Percentiles rank a stretch among this genome's conserved stretches.
Conservation (phyloP, 1,140 invertebrate species). For the Drosophila nikananu region DNA sequence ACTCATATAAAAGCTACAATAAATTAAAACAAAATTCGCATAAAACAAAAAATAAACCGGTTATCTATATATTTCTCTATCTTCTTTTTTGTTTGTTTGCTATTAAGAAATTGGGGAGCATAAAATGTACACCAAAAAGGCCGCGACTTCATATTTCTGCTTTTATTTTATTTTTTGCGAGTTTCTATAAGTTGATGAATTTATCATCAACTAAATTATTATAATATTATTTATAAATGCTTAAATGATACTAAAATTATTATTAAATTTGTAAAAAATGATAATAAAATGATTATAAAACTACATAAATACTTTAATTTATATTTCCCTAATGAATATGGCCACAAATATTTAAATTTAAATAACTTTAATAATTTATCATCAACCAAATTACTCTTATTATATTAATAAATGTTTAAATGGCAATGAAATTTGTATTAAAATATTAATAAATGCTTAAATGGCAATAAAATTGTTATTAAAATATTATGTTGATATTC, state of each 20-base stretch:
- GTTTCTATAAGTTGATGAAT: background rate
- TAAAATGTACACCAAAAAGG: background rate
- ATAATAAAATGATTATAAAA: too few species aligned
- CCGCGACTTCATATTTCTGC: background rate
- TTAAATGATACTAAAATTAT: too few species aligned
- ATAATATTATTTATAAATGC: background rate
- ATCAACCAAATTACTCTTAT: too few species aligned
- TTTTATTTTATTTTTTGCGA: background rate
- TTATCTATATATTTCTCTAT: background rate
- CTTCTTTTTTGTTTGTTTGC: background rate
- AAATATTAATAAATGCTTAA: background rate
- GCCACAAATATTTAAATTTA: too few species aligned
- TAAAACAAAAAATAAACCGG: constrained; percentile 11
- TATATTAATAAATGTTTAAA: too few species aligned
- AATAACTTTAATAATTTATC: too few species aligned
- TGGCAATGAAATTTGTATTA: too few species aligned
- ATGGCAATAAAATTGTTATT: background rate
- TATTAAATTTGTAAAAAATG: too few species aligned
- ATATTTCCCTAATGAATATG: too few species aligned
- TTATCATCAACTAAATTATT: background rate
- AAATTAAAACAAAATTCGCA: constrained; percentile 22
- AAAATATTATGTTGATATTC: rapidly evolving
- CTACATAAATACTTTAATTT: too few species aligned
- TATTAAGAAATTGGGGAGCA: constrained; percentile 20
- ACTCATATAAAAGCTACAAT: constrained; percentile 13